Conservation (phyloP, 2,113 vertebrate species). For the Lepisosteus oculatus region DNA sequence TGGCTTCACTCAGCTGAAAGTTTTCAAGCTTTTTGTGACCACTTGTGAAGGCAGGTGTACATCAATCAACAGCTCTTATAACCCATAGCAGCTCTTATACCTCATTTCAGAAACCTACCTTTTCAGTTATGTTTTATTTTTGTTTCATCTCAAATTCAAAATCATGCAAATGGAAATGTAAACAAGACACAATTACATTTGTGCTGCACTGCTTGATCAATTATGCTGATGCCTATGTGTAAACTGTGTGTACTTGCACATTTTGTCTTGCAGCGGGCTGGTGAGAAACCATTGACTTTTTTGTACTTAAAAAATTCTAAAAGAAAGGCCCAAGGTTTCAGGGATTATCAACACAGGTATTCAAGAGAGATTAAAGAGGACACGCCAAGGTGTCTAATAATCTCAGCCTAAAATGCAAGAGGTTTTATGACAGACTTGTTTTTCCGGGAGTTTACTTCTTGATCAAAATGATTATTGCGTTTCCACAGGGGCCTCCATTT, state of each 20-base stretch:
- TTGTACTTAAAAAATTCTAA: too few species aligned
- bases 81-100: not conserved
- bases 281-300: too few species aligned
- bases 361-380: too few species aligned
- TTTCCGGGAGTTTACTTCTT: too few species aligned
- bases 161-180: not conserved
- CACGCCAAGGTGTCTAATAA: too few species aligned
- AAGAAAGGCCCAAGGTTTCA: too few species aligned
- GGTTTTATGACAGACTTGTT: too few species aligned
- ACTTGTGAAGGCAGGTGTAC: not conserved
- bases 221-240: not conserved
- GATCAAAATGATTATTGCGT: too few species aligned
- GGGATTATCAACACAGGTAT: too few species aligned
- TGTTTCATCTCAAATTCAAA: not conserved
- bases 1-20: not conserved
- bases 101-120: not conserved
- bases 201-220: not conserved
- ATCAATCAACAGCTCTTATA: not conserved
- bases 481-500: too few species aligned
- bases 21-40: not conserved
- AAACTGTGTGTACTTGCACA: not conserved
- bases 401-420: too few species aligned
- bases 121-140: not conserved
- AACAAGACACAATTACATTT: constrained; percentile 6
- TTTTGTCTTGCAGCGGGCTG: constrained; percentile 18